Base-by-base conservation (phyloP, 2,113 vertebrate genomes). In the Carollia perspicillata region DNA sequence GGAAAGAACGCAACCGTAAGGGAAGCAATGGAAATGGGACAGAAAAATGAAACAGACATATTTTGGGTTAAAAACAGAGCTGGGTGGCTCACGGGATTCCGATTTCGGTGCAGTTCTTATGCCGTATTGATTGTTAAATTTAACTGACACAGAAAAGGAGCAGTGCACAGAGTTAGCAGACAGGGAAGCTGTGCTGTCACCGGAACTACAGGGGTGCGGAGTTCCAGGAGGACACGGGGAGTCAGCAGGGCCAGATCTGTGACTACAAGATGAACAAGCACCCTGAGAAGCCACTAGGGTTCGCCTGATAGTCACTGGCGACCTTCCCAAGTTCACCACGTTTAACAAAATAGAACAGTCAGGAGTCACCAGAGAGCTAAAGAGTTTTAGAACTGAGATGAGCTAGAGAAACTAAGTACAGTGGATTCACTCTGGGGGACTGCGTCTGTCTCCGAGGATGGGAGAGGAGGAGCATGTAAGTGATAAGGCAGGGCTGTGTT, bases 31-130 rank as follows among this genome's bases (percentile, higher is more conserved):
- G 35, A 6, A 66, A 60, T 5, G 14, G 14, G 74, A 30, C 20
- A 58, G 26, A 58, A 84, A 71, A 79, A 66, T 35, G 3, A 33
- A 55, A 90, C 0, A 93, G 30, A 85, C 20, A 74, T 2, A 11
- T 47, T 71, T 68, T 60, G 35, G 93, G 49, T 75, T 78, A n/a
- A 63, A 92, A 93, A 68, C 44, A 84, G 84, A 94, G 53, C 44
- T 33, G 37, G 35, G 40, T 20, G 42, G 42, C 35, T 60, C 55
- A 87, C 0, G 81, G 8, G 35, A 84, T 74, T 92, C 42, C 87
- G 51, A 74, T 74, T 74, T 78, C 78, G 72, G 23, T 83, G 35
- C 51, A 81, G 85, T 71, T 79, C 30, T 77, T 74, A 30, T 35
- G 35, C 10, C 44, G n/a, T 20, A 80, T 8, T 90, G 35, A 63